phyloP scores from a whole-genome alignment of 2,888 invertebrate species.

The Sarcophaga rosellei region DNA sequence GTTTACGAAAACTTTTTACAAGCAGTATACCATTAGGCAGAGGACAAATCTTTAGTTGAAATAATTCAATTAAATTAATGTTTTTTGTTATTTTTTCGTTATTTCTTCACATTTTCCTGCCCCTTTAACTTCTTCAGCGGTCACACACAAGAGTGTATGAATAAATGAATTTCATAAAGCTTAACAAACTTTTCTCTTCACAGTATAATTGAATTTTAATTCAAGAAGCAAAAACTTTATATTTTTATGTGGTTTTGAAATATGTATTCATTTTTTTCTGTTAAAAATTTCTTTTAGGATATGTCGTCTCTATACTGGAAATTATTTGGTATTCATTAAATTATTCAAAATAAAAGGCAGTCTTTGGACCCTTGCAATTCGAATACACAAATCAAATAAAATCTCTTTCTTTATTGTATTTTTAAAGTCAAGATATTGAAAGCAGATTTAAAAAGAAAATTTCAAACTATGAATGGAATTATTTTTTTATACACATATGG shows the following conservation, averaged over 20 bases:
- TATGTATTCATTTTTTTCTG: not conserved
- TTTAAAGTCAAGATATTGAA: no score
- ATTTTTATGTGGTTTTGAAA: not conserved
- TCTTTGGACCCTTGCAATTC: no score
- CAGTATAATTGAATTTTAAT: conserved; percentile 24
- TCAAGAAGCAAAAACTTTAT: conserved; percentile 4
- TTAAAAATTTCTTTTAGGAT: not conserved
- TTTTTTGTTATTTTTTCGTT: no score
- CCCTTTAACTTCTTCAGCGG: not conserved
- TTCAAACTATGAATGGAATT: no score
- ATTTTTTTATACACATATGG: no score
- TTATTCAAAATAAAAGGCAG: no score
- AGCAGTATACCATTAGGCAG: not conserved
- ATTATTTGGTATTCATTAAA: no score
- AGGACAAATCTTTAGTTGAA: conserved; percentile 26
- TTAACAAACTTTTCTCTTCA: not conserved
- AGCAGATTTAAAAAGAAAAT: no score
- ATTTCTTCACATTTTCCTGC: not conserved
- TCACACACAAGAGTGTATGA: conserved; percentile 2
- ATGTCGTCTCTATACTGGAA: no score
- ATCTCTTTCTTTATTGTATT: no score
- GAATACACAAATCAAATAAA: no score
- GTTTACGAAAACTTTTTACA: conserved; percentile 21
- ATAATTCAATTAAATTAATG: conserved; percentile 35
- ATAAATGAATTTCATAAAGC: conserved; percentile 23